Percentiles rank a stretch among this genome's conserved stretches.
Conservation (phyloP, 2,113 vertebrate species). For the Chiloscyllium plagiosum region DNA sequence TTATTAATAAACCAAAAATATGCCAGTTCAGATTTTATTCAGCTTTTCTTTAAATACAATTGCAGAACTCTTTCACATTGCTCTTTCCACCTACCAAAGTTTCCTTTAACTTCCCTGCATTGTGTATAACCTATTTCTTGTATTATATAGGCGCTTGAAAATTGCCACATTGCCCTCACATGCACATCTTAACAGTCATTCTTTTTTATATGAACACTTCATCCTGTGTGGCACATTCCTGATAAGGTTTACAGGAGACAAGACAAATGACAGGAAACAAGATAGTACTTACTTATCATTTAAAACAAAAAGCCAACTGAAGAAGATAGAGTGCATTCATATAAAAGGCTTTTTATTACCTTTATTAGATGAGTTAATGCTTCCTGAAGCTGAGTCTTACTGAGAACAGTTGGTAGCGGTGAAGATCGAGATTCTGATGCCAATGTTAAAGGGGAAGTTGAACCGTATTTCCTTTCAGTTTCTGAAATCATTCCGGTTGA, state of each 20-base stretch:
- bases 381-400: slow-evolving; percentile 81
- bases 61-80: background rate
- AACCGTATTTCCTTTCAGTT: slow-evolving; percentile 54
- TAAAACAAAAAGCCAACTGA: background rate
- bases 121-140: background rate
- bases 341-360: slow-evolving; percentile 56
- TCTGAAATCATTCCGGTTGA: slow-evolving; percentile 62
- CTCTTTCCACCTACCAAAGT: background rate
- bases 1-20: background rate
- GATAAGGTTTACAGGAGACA: background rate
- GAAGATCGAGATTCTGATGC: slow-evolving; percentile 53
- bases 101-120: background rate
- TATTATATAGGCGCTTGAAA: background rate
- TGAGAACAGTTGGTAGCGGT: slow-evolving; percentile 62
- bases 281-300: background rate
- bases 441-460: slow-evolving; percentile 58
- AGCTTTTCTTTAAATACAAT: background rate
- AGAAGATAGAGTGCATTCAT: background rate
- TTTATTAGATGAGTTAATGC: slow-evolving; percentile 88
- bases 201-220: background rate
- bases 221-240: background rate
- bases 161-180: background rate
- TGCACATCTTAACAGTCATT: background rate
- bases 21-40: background rate
- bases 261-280: background rate